These are phyloP conservation scores for Cosmia pyralina DNA, from an alignment of 2,888 invertebrate species.

Conservation along the genomic window DNA sequence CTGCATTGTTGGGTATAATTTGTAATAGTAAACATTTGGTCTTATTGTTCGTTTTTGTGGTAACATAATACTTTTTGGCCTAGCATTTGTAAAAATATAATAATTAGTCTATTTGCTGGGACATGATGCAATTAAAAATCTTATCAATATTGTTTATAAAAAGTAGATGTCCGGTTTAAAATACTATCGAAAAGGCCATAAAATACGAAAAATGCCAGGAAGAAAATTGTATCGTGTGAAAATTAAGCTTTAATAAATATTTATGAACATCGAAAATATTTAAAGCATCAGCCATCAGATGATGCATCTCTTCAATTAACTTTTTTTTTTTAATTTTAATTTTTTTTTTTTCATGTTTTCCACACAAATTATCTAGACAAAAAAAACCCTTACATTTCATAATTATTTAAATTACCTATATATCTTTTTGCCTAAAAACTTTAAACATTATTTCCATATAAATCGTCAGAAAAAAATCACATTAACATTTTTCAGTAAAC, in stretches of 20 bases:
- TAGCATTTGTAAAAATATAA: slow-evolving; percentile 11
- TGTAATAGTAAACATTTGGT: slow-evolving; percentile 87
- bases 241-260: slow-evolving; percentile 26
- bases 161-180: background rate
- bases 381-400: background rate
- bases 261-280: slow-evolving; percentile 22
- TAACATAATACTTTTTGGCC: slow-evolving; percentile 66
- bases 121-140: background rate
- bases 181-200: background rate
- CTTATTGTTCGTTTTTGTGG: slow-evolving; percentile 77
- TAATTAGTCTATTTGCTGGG: slow-evolving; percentile 1
- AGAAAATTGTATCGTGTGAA: background rate
- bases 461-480: background rate
- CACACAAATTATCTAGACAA: background rate
- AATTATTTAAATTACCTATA: background rate
- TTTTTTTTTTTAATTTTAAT: background rate
- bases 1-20: slow-evolving; percentile 84
- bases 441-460: background rate
- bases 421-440: background rate
- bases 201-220: background rate
- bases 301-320: background rate
- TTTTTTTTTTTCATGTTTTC: background rate
- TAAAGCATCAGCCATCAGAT: background rate
- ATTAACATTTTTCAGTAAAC: background rate
- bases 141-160: background rate